Base-by-base conservation (phyloP, 2,888 invertebrate genomes). In the Archips crataeganus region DNA sequence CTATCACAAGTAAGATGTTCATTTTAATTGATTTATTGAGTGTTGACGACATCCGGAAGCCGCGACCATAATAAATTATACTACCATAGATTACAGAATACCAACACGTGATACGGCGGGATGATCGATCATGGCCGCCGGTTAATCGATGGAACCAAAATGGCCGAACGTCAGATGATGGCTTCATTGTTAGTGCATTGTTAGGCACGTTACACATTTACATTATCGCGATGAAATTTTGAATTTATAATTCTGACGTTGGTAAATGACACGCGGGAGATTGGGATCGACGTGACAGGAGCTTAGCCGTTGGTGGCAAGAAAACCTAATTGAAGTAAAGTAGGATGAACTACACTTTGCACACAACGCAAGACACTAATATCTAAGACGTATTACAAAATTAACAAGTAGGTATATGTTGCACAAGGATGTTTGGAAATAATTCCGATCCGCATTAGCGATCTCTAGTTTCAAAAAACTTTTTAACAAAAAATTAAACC, bases 41-140 rank as follows among this genome's bases (percentile, higher is more conserved):
- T 74, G 74, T 74, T 74, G 74, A 74, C 74, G 70, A 65, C 69
- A 64, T 70, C 74, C 74, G 74, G 74, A 74, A 74, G 74, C 74
- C 74, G 67, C n/a, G 57, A 61, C 63, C 68, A 65, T 74, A 74
- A 74, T 74, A 74, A 64, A 74, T 74, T 74, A 74, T 74, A 65
- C 51, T 64, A 65, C 74, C 70, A 74, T 70, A 74, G 74, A 74
- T 74, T 74, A 74, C 74, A 65, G 74, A 74, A 70, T 72, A 72
- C 69, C 74, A 74, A 74, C 74, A 74, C 74, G 64, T 70, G 74
- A 74, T 74, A 74, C 68, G 64, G 67, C 60, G 60, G 74, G 74
- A 70, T 74, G 74, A 74, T 74, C 74, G 74, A 74, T 74, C 57
- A 39, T 64, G 49, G 65, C 13, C 51, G 61, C 32, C 54, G 47